Percentiles rank a stretch among this genome's conserved stretches.
These are phyloP conservation scores for Nymphalis urticae DNA, from an alignment of 2,888 invertebrate genomes.

Conservation along the genomic window DNA sequence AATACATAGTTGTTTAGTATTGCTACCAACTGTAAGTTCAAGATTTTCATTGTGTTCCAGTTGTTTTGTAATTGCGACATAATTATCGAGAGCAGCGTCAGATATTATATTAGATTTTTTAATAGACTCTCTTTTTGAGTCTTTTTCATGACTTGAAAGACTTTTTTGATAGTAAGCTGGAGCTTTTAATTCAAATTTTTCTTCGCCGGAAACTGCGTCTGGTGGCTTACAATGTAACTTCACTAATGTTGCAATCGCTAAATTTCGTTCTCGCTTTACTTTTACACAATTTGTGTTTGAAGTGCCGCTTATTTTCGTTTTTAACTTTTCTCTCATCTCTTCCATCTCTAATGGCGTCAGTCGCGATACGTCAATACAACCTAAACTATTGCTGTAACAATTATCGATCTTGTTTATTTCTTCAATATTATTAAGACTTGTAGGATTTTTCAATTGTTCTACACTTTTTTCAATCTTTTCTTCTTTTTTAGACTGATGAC, in stretches of 20 bases:
- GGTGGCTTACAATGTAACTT: constrained; percentile 48
- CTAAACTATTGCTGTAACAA: constrained; percentile 30
- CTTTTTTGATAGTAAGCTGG: constrained; percentile 52
- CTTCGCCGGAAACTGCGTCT: constrained; percentile 4
- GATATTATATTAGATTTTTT: background rate
- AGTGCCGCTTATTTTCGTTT: constrained; percentile 50
- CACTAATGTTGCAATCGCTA: constrained; percentile 59
- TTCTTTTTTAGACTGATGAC: background rate
- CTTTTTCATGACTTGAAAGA: background rate
- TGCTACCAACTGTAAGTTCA: background rate
- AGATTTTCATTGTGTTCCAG: background rate
- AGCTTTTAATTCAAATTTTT: constrained; percentile 48
- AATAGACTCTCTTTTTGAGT: constrained; percentile 1
- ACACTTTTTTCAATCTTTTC: background rate
- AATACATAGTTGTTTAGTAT: background rate
- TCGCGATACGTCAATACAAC: constrained; percentile 25
- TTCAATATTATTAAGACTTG: background rate
- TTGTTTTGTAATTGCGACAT: background rate
- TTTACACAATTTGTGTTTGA: constrained; percentile 46
- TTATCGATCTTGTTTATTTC: constrained; percentile 26
- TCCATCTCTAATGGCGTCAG: constrained; percentile 31
- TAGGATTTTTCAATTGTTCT: background rate
- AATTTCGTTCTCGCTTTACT: constrained; percentile 53
- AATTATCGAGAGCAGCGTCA: background rate
- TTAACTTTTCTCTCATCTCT: constrained; percentile 46